These are phyloP conservation scores for Onthophagus sagittarius DNA, from an alignment of 2,888 invertebrate genomes.

Conservation along the genomic window DNA sequence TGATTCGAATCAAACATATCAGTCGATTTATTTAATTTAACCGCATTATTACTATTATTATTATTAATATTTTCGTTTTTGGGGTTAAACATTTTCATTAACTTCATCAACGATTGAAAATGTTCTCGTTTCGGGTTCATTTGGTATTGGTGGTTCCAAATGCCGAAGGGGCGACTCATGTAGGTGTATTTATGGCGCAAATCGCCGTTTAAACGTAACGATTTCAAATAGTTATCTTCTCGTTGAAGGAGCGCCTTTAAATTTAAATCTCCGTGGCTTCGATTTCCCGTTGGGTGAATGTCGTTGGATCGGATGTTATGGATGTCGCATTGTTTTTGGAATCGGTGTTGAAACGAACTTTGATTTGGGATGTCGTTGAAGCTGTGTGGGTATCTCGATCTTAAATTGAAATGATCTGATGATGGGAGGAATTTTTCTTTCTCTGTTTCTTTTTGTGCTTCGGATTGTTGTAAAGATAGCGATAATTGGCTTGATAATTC, in stretches of 20 bases:
- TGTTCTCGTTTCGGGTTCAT: background rate
- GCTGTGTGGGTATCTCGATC: background rate
- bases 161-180: background rate
- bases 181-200: background rate
- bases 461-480: background rate
- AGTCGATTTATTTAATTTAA: background rate
- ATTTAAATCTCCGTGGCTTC: slow-evolving; percentile 4
- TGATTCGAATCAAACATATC: background rate
- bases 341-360: background rate
- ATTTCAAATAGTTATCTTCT: background rate
- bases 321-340: background rate
- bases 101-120: background rate
- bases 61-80: too few relatives aligned
- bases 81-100: background rate
- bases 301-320: background rate
- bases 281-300: background rate
- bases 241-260: background rate
- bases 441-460: too few relatives aligned
- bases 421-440: background rate
- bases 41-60: background rate
- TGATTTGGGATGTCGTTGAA: background rate
- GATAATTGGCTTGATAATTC: background rate
- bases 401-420: background rate
- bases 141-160: slow-evolving; percentile 5
- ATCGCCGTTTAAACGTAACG: background rate